Percentiles rank a stretch among this genome's conserved stretches.
Conservation (phyloP, 2,797 vertebrate genomes). For the Poeciliopsis infans region DNA sequence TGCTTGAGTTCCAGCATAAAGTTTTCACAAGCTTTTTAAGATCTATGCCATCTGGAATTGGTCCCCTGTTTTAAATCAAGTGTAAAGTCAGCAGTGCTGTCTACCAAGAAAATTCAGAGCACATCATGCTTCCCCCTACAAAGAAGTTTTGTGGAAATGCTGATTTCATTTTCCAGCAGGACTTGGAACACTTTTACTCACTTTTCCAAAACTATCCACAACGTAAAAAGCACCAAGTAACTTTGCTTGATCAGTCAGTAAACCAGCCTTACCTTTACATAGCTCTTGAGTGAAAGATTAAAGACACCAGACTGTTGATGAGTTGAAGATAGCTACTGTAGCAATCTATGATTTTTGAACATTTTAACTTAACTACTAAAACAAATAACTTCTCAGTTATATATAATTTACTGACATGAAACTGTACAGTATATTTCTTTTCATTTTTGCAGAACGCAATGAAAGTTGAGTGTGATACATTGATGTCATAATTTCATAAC, state of each 20-base stretch:
- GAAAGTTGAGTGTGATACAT: neutral
- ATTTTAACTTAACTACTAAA: neutral
- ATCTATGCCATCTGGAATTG: neutral
- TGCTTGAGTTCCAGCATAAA: neutral
- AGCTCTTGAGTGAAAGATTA: neutral
- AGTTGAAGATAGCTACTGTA: neutral
- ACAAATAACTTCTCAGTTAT: neutral
- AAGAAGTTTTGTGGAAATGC: neutral
- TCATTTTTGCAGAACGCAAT: neutral
- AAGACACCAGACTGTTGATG: neutral
- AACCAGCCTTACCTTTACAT: neutral
- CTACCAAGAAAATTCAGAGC: neutral
- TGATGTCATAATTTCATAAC: neutral
- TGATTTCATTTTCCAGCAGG: neutral
- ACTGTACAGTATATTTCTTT: neutral
- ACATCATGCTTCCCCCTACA: neutral
- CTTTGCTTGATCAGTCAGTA: neutral
- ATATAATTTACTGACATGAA: neutral
- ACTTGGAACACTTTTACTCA: neutral
- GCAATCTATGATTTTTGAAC: neutral
- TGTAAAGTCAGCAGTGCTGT: neutral
- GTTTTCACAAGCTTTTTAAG: neutral
- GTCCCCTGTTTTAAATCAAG: neutral
- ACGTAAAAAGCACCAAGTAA: neutral
- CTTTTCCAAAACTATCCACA: neutral